Conservation (phyloP, 2,888 invertebrate genomes). For the Euplagia quadripunctaria region DNA sequence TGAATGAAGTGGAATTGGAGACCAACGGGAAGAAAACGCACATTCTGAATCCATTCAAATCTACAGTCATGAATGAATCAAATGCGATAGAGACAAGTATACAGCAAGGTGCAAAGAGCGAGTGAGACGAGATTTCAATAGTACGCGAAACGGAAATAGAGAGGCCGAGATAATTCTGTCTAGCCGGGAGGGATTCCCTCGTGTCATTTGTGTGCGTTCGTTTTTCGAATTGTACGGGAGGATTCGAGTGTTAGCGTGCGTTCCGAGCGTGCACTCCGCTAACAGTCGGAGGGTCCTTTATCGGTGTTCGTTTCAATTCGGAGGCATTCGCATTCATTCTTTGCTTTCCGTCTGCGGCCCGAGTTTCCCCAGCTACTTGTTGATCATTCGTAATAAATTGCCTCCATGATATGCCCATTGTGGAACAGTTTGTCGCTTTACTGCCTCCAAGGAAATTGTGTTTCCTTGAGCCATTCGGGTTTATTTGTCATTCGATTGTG, state of each 20-base stretch:
- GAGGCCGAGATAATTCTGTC: slow-evolving; percentile 86
- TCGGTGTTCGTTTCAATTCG: slow-evolving; percentile 67
- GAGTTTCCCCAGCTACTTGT: slow-evolving; percentile 83
- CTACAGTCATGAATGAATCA: slow-evolving; percentile 83
- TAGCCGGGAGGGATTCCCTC: slow-evolving; percentile 87
- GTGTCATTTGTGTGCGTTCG: slow-evolving; percentile 86
- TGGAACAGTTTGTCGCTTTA: slow-evolving; percentile 85
- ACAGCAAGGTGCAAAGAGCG: slow-evolving; percentile 54
- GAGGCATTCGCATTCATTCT: slow-evolving; percentile 73
- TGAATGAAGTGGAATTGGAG: slow-evolving; percentile 67
- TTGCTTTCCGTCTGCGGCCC: slow-evolving; percentile 74
- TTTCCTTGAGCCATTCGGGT: slow-evolving; percentile 80
- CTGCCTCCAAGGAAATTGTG: slow-evolving; percentile 83
- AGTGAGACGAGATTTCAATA: slow-evolving; percentile 83
- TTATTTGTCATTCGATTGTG: slow-evolving; percentile 75
- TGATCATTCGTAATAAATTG: slow-evolving; percentile 87
- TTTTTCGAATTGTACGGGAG: slow-evolving; percentile 81
- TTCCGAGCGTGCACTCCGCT: slow-evolving; percentile 65
- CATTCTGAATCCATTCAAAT: slow-evolving; percentile 83
- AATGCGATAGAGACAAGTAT: slow-evolving; percentile 81
- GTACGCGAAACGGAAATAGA: slow-evolving; percentile 87
- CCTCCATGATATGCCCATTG: slow-evolving; percentile 86
- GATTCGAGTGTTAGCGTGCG: slow-evolving; percentile 80
- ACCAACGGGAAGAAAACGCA: slow-evolving; percentile 69
- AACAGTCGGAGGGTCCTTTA: slow-evolving; percentile 72